These are phyloP conservation scores for Myrmophylax atrothorax DNA, from an alignment of 2,113 vertebrate species.

Conservation along the genomic window DNA sequence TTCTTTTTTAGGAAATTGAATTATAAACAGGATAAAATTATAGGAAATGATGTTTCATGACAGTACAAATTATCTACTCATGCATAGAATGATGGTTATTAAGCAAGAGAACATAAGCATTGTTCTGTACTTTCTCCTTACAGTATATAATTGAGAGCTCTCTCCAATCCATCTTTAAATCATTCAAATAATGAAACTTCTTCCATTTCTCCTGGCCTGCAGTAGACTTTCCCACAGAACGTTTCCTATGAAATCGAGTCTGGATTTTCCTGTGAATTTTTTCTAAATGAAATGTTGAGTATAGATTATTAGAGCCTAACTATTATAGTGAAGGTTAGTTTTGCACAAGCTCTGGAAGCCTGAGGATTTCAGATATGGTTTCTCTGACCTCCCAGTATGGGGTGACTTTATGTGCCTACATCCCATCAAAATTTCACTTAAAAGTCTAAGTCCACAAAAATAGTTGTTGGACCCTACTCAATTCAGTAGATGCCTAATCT, in stretches of 20 bases:
- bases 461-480: neutral
- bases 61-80: neutral
- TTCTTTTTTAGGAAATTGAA: slow-evolving; percentile 23
- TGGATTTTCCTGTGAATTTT: neutral
- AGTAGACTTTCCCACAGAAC: neutral
- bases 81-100: neutral
- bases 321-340: neutral
- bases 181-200: neutral
- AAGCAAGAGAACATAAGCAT: neutral
- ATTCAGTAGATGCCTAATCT: neutral
- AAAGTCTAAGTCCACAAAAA: neutral
- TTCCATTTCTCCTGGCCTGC: neutral
- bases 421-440: neutral
- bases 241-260: neutral
- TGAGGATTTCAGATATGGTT: neutral
- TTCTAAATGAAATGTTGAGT: neutral
- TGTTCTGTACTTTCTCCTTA: neutral
- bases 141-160: neutral
- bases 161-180: neutral
- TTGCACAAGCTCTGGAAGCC: neutral
- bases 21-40: slow-evolving; percentile 41
- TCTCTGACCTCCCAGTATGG: neutral
- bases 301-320: neutral
- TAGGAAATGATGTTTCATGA: slow-evolving; percentile 23
- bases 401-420: neutral